These are phyloP conservation scores for Drosophila subpulchrella DNA, from an alignment of 1,140 invertebrate genomes.

Conservation along the genomic window DNA sequence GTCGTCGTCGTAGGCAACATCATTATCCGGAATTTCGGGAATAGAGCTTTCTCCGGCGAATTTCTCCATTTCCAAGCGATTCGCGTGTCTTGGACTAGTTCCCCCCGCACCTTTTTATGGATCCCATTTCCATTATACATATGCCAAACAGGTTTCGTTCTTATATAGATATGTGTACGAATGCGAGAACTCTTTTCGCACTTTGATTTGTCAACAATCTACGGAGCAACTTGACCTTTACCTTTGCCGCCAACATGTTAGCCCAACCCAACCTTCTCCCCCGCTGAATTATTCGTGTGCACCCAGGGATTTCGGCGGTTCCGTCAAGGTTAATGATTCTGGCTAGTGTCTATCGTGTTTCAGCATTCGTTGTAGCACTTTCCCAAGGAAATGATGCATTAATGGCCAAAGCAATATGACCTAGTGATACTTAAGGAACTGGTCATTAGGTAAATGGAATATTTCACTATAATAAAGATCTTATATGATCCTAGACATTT, in stretches of 20 bases:
- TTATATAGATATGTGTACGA: slow-evolving; percentile 4
- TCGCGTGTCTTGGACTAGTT: slow-evolving; percentile 35
- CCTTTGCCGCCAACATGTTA: slow-evolving; percentile 7
- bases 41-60: slow-evolving; percentile 6
- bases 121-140: not conserved
- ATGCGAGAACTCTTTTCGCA: slow-evolving; percentile 13
- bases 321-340: slow-evolving; percentile 1
- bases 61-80: slow-evolving; percentile 13
- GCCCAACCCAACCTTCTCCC: not conserved
- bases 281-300: not conserved
- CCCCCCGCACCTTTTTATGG: not conserved
- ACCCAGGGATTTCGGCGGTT: not conserved
- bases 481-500: too few relatives aligned
- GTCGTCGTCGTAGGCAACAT: too few relatives aligned
- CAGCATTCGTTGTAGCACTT: not conserved
- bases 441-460: not conserved
- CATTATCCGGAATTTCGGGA: not conserved
- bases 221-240: slow-evolving; percentile 8
- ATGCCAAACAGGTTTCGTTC: slow-evolving; percentile 36
- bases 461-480: not conserved
- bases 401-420: not conserved
- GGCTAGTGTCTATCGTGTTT: not conserved
- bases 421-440: not conserved
- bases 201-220: slow-evolving; percentile 13
- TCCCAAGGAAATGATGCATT: not conserved